phyloP scores from a whole-genome alignment of 2,888 invertebrate species.

The Dastarcus helophoroides region DNA sequence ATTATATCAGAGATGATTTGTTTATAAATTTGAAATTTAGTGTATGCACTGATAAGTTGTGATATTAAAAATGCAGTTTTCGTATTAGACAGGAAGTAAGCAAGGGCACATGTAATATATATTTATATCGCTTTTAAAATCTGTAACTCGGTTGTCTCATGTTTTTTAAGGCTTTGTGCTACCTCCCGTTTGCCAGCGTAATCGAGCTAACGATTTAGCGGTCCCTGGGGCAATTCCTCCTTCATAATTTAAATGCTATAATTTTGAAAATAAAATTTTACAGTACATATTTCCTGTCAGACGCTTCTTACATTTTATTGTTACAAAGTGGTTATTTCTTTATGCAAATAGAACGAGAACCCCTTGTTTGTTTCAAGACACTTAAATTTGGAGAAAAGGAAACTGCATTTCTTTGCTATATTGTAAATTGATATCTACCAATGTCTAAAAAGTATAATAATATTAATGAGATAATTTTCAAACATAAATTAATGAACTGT shows the following conservation, averaged over 20 bases:
- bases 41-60: not conserved
- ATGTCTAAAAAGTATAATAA: no score
- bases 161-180: conserved; percentile 9
- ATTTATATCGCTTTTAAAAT: conserved; percentile 11
- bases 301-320: conserved; percentile 34
- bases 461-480: no score
- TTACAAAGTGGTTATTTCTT: conserved; percentile 30
- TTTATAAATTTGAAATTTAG: no score
- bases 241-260: conserved; percentile 29
- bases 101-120: conserved; percentile 7
- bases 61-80: conserved; percentile 5
- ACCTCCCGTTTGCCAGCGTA: conserved; percentile 14
- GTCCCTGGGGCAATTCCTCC: conserved; percentile 23
- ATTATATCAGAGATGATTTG: no score
- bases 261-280: conserved; percentile 35
- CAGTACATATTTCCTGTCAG: conserved; percentile 38
- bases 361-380: no score
- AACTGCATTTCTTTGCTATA: no score
- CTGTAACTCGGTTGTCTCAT: conserved; percentile 10
- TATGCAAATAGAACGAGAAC: conserved; percentile 23
- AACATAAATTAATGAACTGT: no score
- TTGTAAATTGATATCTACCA: no score
- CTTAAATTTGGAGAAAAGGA: no score
- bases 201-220: conserved; percentile 27
- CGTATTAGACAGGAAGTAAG: conserved; percentile 11